A percentile compares a stretch with the other conserved stretches of the same genome.
phyloP scores from a whole-genome alignment of 2,113 vertebrate genomes.

The Elaphurus davidianus region DNA sequence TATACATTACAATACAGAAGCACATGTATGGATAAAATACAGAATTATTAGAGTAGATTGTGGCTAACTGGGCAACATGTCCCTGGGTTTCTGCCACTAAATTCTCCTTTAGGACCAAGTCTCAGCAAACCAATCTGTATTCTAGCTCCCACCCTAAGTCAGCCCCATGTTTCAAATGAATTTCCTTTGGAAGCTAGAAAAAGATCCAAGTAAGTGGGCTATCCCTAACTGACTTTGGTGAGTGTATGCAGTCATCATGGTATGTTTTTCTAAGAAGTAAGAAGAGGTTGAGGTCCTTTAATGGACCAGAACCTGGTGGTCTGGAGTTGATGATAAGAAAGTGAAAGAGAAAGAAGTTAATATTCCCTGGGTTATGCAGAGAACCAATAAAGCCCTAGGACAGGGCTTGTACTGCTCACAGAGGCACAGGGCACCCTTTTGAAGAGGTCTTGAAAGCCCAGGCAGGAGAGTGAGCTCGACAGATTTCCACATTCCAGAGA shows the following conservation, averaged over 20 bases:
- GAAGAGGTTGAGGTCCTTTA: not conserved
- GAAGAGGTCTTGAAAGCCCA: too few species aligned
- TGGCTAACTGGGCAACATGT: not conserved
- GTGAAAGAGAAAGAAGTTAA: too few species aligned
- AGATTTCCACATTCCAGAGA: too few species aligned
- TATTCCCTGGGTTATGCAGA: too few species aligned
- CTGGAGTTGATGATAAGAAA: too few species aligned
- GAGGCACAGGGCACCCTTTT: too few species aligned
- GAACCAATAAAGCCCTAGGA: too few species aligned
- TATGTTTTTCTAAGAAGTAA: not conserved
- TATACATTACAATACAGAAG: not conserved
- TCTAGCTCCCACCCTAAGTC: not conserved
- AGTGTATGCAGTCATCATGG: not conserved
- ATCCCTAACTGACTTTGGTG: not conserved
- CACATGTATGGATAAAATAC: not conserved
- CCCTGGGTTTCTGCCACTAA: not conserved
- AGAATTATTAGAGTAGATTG: not conserved
- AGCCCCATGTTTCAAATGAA: not conserved
- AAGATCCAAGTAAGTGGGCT: not conserved
- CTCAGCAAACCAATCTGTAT: not conserved
- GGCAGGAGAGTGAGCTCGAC: too few species aligned
- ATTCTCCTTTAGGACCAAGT: not conserved
- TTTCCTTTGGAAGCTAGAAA: not conserved
- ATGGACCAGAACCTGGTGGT: too few species aligned
- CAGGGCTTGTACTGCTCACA: too few species aligned